Base-by-base conservation (phyloP, 2,888 invertebrate species). In the Ichneumoninae sp. region DNA sequence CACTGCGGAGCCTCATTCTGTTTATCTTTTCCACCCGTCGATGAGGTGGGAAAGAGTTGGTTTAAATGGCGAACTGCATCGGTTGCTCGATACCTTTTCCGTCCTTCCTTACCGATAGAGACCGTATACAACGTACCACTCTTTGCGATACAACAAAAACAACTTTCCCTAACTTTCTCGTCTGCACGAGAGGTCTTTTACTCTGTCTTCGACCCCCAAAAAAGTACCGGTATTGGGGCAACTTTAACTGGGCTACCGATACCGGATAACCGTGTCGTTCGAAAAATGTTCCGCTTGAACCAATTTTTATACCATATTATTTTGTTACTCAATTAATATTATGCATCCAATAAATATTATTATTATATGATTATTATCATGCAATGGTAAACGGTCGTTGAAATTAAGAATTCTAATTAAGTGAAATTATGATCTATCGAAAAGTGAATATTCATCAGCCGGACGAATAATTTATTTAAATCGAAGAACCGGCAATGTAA, bases 1-100 rank as follows among this genome's bases (percentile, higher is more conserved):
- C 72, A 44, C 26, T 7, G 3, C 47, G n/a, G 8, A 26, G 72
- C 40, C 22, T 72, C 22, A 7, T 22, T 54, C 36, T n/a, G 8
- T 40, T 8, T 40, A 40, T 40, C 40, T 68, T 22, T 36, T 19
- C 22, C 66, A 68, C 68, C 22, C 36, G 40, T 40, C 22, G 26
- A 60, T 57, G 60, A 40, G 40, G 40, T 40, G 26, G 47, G 6
- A 77, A n/a, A 30, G 57, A 57, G 47, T 19, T 57, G 69, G 60
- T 77, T 77, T 60, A 52, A 68, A 60, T 69, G 54, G 22, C 3
- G 3, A 70, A 69, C n/a, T 78, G 44, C 44, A 77, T 57, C 52
- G 40, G 54, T 79, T 65, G 70, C 70, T 52, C 70, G 78, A 71
- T 65, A 79, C 40, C 62, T 71, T 36, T 52, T 10, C 26, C 57